Base-by-base conservation (phyloP, 2,797 vertebrate species). In the Xenopus petersii region DNA sequence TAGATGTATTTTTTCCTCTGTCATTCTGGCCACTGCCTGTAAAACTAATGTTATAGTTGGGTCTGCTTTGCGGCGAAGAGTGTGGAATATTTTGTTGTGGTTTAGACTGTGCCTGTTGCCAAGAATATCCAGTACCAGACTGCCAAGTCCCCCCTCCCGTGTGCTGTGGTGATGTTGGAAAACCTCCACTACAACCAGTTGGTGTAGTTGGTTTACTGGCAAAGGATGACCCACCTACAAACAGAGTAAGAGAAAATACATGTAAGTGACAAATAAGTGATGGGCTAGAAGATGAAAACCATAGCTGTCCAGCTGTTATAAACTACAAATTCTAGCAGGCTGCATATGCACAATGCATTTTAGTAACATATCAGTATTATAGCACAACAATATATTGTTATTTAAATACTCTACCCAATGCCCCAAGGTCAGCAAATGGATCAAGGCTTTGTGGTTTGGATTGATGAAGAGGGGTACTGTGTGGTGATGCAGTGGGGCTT, bases 41-140 rank as follows among this genome's bases (percentile, higher is more conserved):
- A 0, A 99, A 98, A 83, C 93, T 98, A 80, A 98, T 91, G 0
- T 98, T 98, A 88, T 99, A 99, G 83, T 99, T 99, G 80, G 98
- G 96, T 48, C 95, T 90, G 85, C 97, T 95, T 85, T 96, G 95
- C 1, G 96, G 97, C 0, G 98, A 98, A 10, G 93, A 92, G 73
- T 98, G 96, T 1, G 94, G 87, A 86, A 90, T 84, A 65, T 92
- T 61, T 71, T 94, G 83, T 84, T 91, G 91, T 12, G 86, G 89
- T 59, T 92, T 92, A 16, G 89, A 0, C 65, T 85, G 89, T 0
- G 89, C 0, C 74, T 93, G 91, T 78, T 92, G 92, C 94, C 94
- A 93, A 69, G 84, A 80, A 8, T 93, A 94, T 0, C 89, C 86
- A 0, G 87, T 16, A 33, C 85, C 86, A 74, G 93, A 91, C 82